These are phyloP conservation scores for Latrodectus hesperus DNA, from an alignment of 2,888 invertebrate genomes.

Conservation along the genomic window DNA sequence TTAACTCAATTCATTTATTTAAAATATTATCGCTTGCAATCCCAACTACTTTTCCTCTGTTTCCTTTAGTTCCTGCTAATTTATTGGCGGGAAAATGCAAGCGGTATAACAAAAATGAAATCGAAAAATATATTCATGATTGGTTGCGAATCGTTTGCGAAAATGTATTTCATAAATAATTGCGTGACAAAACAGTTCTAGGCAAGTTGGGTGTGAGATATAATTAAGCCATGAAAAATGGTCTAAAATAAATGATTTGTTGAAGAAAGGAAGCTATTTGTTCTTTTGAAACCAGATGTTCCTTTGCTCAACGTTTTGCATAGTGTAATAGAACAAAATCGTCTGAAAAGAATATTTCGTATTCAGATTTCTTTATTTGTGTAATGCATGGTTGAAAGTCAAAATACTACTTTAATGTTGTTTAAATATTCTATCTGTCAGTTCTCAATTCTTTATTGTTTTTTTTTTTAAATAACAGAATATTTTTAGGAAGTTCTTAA, in stretches of 20 bases:
- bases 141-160: slow-evolving; percentile 22
- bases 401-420: too few relatives aligned
- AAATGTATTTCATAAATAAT: slow-evolving; percentile 52
- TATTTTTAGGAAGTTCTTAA: too few relatives aligned
- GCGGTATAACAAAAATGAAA: slow-evolving; percentile 44
- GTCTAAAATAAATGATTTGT: slow-evolving; percentile 42
- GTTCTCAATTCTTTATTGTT: too few relatives aligned
- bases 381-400: too few relatives aligned
- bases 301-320: too few relatives aligned
- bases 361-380: too few relatives aligned
- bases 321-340: too few relatives aligned
- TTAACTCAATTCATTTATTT: slow-evolving; percentile 53
- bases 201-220: slow-evolving; percentile 18
- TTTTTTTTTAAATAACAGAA: too few relatives aligned
- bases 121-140: slow-evolving; percentile 61
- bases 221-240: slow-evolving; percentile 66
- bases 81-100: slow-evolving; percentile 20
- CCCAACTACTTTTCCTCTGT: slow-evolving; percentile 27
- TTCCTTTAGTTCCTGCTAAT: slow-evolving; percentile 9
- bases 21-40: slow-evolving; percentile 54
- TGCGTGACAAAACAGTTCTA: slow-evolving; percentile 61
- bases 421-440: too few relatives aligned
- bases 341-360: too few relatives aligned
- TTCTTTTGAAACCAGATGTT: slow-evolving; percentile 17
- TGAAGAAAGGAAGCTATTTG: slow-evolving; percentile 16